A percentile compares a stretch with the other conserved stretches of the same genome.
These are phyloP conservation scores for Drosophila neotestacea DNA, from an alignment of 2,888 invertebrate species.

Conservation along the genomic window DNA sequence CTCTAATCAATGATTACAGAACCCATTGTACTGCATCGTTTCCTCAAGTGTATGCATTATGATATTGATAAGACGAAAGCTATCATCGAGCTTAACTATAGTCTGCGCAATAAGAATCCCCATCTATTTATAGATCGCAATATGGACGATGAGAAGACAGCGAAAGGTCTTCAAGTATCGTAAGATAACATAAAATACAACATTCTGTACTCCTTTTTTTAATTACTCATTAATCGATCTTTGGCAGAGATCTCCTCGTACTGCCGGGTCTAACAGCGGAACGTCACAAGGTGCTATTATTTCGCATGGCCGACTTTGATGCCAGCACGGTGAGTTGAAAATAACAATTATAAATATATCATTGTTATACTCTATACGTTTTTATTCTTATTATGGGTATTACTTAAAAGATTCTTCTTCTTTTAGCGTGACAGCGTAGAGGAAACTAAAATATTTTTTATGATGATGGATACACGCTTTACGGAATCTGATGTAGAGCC, in stretches of 20 bases:
- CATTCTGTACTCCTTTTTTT: not conserved
- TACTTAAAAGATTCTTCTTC: not conserved
- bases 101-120: slow-evolving; percentile 86
- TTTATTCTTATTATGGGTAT: not conserved
- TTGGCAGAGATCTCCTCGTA: slow-evolving; percentile 70
- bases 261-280: slow-evolving; percentile 81
- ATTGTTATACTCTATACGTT: no score
- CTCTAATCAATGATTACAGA: slow-evolving; percentile 59
- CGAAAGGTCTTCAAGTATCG: slow-evolving; percentile 61
- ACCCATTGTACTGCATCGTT: slow-evolving; percentile 73
- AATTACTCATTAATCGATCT: slow-evolving; percentile 6
- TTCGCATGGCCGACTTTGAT: slow-evolving; percentile 72
- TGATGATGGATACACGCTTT: slow-evolving; percentile 77
- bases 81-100: slow-evolving; percentile 84
- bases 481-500: slow-evolving; percentile 43
- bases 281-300: slow-evolving; percentile 70
- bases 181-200: slow-evolving; percentile 28
- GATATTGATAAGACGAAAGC: slow-evolving; percentile 77
- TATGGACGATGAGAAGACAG: slow-evolving; percentile 79
- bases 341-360: not conserved
- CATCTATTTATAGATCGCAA: slow-evolving; percentile 86
- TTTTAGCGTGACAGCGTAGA: slow-evolving; percentile 71
- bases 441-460: slow-evolving; percentile 78
- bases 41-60: slow-evolving; percentile 75
- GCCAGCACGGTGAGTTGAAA: slow-evolving; percentile 70